Evolutionary conservation across 2,888 invertebrate species (phyloP).

Genomic region (Dynastes maya): DNA sequence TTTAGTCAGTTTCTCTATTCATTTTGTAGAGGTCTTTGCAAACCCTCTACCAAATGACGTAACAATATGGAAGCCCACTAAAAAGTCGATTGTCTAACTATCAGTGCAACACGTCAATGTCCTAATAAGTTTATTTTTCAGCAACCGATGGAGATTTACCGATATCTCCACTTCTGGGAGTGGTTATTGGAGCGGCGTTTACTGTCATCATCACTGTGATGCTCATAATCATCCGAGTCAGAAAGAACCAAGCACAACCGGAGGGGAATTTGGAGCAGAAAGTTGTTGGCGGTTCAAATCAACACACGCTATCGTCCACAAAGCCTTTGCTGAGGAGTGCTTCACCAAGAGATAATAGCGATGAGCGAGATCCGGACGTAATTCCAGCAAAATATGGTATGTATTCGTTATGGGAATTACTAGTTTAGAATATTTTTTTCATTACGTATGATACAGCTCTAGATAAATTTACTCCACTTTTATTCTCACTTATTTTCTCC

Average conservation of each 20-base stretch:
- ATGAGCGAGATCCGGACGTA: conserved; percentile 82
- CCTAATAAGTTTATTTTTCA: conserved; percentile 60
- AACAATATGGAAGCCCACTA: too few relatives aligned
- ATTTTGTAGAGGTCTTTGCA: too few relatives aligned
- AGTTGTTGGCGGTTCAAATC: conserved; percentile 67
- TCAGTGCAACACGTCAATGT: not conserved
- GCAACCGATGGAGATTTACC: conserved; percentile 74
- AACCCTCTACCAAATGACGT: too few relatives aligned
- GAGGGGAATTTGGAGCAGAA: conserved; percentile 67
- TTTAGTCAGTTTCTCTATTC: too few relatives aligned
- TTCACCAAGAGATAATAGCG: conserved; percentile 68
- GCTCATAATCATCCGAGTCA: conserved; percentile 71
- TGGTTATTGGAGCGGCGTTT: conserved; percentile 73
- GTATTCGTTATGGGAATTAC: conserved; percentile 50
- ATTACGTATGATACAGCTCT: too few relatives aligned
- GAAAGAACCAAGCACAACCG: conserved; percentile 65
- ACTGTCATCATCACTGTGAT: conserved; percentile 73
- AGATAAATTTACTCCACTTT: too few relatives aligned
- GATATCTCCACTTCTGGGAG: conserved; percentile 74
- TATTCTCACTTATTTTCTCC: too few relatives aligned
- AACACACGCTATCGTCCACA: conserved; percentile 66
- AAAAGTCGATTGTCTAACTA: too few relatives aligned
- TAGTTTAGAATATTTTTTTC: too few relatives aligned
- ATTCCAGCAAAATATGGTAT: conserved; percentile 84
- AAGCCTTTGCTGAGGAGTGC: conserved; percentile 68